Evolutionary conservation across 2,888 invertebrate genomes (phyloP).

Genomic region (Thumatha senex): DNA sequence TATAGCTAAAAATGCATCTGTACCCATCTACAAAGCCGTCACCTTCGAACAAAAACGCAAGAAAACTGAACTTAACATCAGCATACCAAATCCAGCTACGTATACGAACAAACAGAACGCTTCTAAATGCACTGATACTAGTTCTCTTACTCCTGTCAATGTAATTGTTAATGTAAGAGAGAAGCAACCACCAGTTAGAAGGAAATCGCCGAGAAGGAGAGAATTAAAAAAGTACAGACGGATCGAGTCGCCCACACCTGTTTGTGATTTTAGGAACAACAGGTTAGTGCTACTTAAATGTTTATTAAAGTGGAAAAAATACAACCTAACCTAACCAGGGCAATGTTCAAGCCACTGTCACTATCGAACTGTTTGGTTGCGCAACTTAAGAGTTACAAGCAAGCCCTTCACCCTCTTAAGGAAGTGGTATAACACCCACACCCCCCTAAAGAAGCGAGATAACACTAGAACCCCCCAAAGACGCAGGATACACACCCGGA

Average conservation of each 20-base stretch:
- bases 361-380: too few species aligned
- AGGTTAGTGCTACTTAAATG: not conserved
- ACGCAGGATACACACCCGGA: too few species aligned
- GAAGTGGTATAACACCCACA: too few species aligned
- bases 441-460: too few species aligned
- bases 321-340: too few species aligned
- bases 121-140: constrained; percentile 20
- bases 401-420: too few species aligned
- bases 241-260: not conserved
- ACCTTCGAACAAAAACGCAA: constrained; percentile 50
- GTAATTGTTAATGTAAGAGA: constrained; percentile 17
- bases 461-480: too few species aligned
- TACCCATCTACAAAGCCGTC: constrained; percentile 54
- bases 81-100: constrained; percentile 38
- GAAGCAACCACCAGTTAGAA: constrained; percentile 13
- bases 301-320: too few species aligned
- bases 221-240: not conserved
- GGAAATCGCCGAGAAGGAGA: constrained; percentile 8
- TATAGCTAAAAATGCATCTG: constrained; percentile 36
- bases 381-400: too few species aligned
- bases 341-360: too few species aligned
- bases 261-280: not conserved
- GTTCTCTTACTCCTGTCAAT: constrained; percentile 9
- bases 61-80: constrained; percentile 42
- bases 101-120: constrained; percentile 22